Conservation (phyloP, 2,888 invertebrate genomes). For the Melolontha melolontha region DNA sequence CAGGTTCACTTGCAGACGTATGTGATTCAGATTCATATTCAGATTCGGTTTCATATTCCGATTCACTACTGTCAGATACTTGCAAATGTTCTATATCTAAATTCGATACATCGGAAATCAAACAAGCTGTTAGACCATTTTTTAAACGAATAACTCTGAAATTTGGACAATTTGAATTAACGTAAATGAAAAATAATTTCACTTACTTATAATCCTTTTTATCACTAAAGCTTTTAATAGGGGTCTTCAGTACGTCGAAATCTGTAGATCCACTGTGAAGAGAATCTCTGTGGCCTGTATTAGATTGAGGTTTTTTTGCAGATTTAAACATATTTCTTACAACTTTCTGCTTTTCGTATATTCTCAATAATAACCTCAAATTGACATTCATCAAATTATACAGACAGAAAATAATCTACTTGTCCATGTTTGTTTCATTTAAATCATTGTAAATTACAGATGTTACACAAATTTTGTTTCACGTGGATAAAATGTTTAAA, state of each 20-base stretch:
- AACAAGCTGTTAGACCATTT: slow-evolving; percentile 79
- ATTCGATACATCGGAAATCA: slow-evolving; percentile 73
- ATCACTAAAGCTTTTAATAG: slow-evolving; percentile 81
- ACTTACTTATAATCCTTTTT: slow-evolving; percentile 81
- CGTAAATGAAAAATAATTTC: not conserved
- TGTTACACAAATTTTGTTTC: too few species aligned
- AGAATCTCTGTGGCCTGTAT: slow-evolving; percentile 13
- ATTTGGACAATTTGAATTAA: slow-evolving; percentile 20
- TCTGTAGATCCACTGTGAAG: slow-evolving; percentile 3
- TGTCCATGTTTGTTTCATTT: too few species aligned
- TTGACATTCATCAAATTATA: slow-evolving; percentile 27
- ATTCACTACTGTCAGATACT: slow-evolving; percentile 54
- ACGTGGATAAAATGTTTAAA: too few species aligned
- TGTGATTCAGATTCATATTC: slow-evolving; percentile 45
- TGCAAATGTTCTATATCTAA: slow-evolving; percentile 62
- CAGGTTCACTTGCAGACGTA: slow-evolving; percentile 50
- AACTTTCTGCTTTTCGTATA: slow-evolving; percentile 4
- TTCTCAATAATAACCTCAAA: slow-evolving; percentile 4
- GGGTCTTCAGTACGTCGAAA: slow-evolving; percentile 64
- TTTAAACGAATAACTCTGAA: slow-evolving; percentile 73
- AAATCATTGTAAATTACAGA: too few species aligned
- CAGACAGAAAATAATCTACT: slow-evolving; percentile 2
- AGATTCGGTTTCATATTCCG: slow-evolving; percentile 53
- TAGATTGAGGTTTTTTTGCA: not conserved
- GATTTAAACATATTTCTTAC: slow-evolving; percentile 17